Conservation (phyloP, 2,888 invertebrate species). For the Gandaritis pyraliata region DNA sequence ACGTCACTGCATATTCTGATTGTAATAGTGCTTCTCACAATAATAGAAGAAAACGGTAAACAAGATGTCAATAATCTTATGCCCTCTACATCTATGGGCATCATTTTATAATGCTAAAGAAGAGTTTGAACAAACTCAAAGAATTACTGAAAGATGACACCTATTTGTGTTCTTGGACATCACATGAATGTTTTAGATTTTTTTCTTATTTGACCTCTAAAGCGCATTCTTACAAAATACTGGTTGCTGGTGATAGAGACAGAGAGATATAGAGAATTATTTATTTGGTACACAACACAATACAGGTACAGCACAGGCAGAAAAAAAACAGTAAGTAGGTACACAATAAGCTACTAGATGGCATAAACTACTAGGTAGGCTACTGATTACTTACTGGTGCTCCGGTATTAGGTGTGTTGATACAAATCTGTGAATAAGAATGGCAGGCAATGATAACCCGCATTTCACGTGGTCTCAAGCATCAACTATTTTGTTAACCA, state of each 20-base stretch:
- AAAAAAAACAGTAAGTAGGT: too few species aligned
- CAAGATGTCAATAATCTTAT: slow-evolving; percentile 41
- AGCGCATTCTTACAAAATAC: background rate
- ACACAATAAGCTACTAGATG: too few species aligned
- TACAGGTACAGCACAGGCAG: too few species aligned
- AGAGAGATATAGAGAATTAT: too few species aligned
- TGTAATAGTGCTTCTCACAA: slow-evolving; percentile 22
- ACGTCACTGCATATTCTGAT: slow-evolving; percentile 33
- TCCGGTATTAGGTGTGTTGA: too few species aligned
- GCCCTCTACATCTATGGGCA: slow-evolving; percentile 37
- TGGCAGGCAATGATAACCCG: background rate
- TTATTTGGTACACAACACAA: too few species aligned
- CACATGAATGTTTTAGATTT: background rate
- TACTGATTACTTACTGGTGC: too few species aligned
- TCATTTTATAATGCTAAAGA: background rate
- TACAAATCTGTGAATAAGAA: too few species aligned
- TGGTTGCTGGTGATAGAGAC: background rate
- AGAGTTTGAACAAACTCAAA: background rate
- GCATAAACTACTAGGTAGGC: too few species aligned
- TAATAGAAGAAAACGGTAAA: slow-evolving; percentile 36
- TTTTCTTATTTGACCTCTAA: background rate
- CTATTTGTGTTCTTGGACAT: background rate
- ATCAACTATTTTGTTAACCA: slow-evolving; percentile 51
- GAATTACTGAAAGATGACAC: background rate
- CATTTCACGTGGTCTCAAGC: slow-evolving; percentile 27